Percentiles rank a stretch among this genome's conserved stretches.
These are phyloP conservation scores for Ageneiosus marmoratus DNA, from an alignment of 2,113 vertebrate genomes.

Conservation along the genomic window DNA sequence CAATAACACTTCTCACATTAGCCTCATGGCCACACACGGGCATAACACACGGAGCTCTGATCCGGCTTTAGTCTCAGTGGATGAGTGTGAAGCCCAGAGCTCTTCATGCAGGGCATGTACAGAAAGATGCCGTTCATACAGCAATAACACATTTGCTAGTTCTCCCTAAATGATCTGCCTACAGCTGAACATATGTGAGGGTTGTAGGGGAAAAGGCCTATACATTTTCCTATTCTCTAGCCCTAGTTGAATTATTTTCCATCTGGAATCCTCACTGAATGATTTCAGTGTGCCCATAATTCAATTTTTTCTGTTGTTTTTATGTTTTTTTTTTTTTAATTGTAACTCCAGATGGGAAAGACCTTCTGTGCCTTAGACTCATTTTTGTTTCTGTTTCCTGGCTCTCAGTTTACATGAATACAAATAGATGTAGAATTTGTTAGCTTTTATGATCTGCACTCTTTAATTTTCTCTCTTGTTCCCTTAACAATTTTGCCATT, in stretches of 20 bases:
- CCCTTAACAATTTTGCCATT: not conserved
- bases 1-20: slow-evolving; percentile 27
- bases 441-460: slow-evolving; percentile 4
- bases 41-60: not conserved
- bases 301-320: not conserved
- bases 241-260: slow-evolving; percentile 1
- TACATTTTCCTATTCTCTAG: not conserved
- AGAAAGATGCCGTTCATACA: not conserved
- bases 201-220: too few species aligned
- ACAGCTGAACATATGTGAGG: slow-evolving; percentile 8
- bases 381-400: not conserved
- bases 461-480: not conserved
- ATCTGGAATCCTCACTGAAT: not conserved
- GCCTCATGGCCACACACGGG: slow-evolving; percentile 1
- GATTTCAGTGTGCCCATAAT: not conserved
- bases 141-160: not conserved
- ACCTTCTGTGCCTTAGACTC: not conserved
- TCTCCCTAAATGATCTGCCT: slow-evolving; percentile 6
- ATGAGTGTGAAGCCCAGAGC: slow-evolving; percentile 7
- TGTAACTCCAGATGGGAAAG: slow-evolving; percentile 1
- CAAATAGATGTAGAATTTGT: not conserved
- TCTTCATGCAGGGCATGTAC: not conserved
- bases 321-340: not conserved
- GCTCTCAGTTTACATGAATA: not conserved
- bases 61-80: slow-evolving; percentile 8